Evolutionary conservation across 2,113 vertebrate species (phyloP).

Genomic region (Urocitellus parryii): DNA sequence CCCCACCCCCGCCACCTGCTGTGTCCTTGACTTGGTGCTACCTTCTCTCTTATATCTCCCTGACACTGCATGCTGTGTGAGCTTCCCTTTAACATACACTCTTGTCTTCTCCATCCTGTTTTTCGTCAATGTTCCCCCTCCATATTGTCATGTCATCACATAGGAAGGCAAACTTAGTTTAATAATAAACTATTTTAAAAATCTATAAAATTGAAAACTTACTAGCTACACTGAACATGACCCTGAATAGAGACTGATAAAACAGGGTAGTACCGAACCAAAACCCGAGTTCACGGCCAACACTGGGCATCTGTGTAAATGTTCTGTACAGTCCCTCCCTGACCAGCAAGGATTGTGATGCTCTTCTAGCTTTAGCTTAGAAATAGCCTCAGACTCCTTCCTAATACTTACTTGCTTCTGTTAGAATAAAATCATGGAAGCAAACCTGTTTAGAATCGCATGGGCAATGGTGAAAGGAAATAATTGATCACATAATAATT

Average conservation of each 20-base stretch:
- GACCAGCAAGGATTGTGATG: not conserved
- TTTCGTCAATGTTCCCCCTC: not conserved
- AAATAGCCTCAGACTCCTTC: not conserved
- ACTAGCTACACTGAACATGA: not conserved
- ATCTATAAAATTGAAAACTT: not conserved
- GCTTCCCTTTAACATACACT: not conserved
- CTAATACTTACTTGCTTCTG: not conserved
- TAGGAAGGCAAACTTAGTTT: not conserved
- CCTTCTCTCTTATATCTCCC: not conserved
- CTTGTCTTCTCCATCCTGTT: not conserved
- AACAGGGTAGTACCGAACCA: not conserved
- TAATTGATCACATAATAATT: slow-evolving; percentile 25
- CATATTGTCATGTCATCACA: not conserved
- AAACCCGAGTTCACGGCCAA: not conserved
- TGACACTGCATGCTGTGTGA: not conserved
- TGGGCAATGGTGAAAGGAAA: slow-evolving; percentile 2
- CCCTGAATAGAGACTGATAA: not conserved
- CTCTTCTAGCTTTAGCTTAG: not conserved
- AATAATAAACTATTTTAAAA: not conserved
- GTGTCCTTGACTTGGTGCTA: not conserved
- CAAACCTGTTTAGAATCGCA: not conserved
- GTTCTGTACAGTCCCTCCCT: not conserved
- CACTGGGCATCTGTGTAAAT: not conserved
- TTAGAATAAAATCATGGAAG: not conserved
- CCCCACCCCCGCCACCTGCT: too few species aligned